Evolutionary conservation across 2,797 vertebrate species (phyloP).

Genomic region (Rhinella marina): DNA sequence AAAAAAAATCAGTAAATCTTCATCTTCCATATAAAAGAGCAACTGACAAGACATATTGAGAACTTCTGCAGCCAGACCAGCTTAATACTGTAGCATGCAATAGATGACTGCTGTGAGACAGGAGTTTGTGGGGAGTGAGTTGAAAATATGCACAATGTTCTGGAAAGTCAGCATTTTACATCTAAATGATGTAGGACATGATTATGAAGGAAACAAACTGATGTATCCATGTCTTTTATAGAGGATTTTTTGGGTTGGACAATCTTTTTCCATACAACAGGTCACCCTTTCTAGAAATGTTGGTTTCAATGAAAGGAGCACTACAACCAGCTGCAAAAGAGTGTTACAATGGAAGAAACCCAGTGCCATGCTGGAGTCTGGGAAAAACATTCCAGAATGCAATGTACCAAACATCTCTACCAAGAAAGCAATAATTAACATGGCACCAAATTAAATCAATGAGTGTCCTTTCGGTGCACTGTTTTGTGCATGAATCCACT

Average conservation of each 20-base stretch:
- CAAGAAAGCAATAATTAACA: background rate
- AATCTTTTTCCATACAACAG: background rate
- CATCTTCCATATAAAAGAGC: conserved; percentile 6
- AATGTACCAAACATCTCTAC: background rate
- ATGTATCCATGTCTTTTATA: background rate
- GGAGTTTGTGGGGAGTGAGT: background rate
- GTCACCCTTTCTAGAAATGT: background rate
- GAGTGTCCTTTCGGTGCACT: background rate
- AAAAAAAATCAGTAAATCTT: conserved; percentile 24
- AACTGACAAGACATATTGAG: conserved; percentile 3
- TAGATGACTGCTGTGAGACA: background rate
- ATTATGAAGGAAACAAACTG: background rate
- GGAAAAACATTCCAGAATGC: background rate
- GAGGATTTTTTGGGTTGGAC: background rate
- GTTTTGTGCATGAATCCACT: background rate
- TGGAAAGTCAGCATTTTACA: background rate
- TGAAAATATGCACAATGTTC: background rate
- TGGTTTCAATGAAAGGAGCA: background rate
- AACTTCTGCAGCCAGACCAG: background rate
- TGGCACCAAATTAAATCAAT: background rate
- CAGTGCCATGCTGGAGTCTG: no score
- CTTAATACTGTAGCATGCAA: background rate
- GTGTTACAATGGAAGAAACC: no score
- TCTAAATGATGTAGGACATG: background rate
- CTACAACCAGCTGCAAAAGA: background rate